Evolutionary conservation across 2,888 invertebrate genomes (phyloP), one percentile per base, ranked within the genome.

Genomic region (Apantesis nais): DNA sequence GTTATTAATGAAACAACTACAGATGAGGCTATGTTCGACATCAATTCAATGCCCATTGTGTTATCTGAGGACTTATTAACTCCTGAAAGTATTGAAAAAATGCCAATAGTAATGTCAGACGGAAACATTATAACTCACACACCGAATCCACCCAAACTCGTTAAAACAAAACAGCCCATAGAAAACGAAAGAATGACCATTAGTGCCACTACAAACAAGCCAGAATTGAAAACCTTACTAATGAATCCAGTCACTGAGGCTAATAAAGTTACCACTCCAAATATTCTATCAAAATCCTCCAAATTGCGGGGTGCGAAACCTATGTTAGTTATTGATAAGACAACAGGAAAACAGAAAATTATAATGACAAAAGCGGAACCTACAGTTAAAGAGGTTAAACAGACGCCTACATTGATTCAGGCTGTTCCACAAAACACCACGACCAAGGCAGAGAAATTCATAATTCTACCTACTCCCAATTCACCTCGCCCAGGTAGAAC

Each of bases 41-140:
- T 97, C 52, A 96, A 97, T 87, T 97, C 97, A 2, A 97, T 97
- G 97, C 97, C 97, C 1, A 97, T 97, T 75, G 97, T 97, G 7
- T 88, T 97, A 61, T 96, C 97, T 48, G 97, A 97, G 79, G 97
- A 97, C 80, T 95, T 96, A 60, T 88, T 97, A 72, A 96, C 96
- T 0, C 96, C 97, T 0, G 97, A 97, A 83, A 96, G 91, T 81
- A 96, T 97, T 67, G 96, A 97, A 79, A 96, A 96, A 83, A 96
- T 97, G 95, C 97, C 97, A 0, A 95, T 97, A 48, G 96, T 96
- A 0, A 94, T 94, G 93, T 89, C 95, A 0, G 95, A 94, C 75
- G 93, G 92, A 16, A 93, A 93, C 78, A 85, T 93, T 58, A 88
- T 93, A 73, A 86, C 88, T 34, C 91, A 89, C 72, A 76, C 91